Evolutionary conservation across 2,113 vertebrate genomes (phyloP).

Genomic region (Microcebus tavaratra): DNA sequence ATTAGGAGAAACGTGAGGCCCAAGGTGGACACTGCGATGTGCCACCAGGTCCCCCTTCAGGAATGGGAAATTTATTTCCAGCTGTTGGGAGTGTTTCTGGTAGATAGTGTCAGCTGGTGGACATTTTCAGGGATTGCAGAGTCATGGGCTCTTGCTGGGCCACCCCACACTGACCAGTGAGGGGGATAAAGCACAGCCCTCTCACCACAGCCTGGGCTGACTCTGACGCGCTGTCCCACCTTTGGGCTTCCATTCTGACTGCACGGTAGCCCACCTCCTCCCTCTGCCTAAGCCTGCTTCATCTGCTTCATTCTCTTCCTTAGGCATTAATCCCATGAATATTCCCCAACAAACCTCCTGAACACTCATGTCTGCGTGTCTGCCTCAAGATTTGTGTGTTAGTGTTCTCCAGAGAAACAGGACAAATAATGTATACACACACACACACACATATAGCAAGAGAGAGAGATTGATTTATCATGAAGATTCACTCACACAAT

Average conservation of each 20-base stretch:
- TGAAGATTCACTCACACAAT: background rate
- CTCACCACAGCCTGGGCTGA: background rate
- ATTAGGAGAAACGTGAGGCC: background rate
- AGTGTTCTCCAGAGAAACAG: too few species aligned
- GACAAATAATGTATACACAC: background rate
- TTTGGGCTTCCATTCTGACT: background rate
- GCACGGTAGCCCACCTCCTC: background rate
- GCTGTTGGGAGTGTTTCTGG: background rate
- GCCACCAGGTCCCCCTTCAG: background rate
- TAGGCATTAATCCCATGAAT: background rate
- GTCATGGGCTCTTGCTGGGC: background rate
- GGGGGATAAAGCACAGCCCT: background rate
- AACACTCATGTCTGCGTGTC: background rate
- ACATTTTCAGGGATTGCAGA: background rate
- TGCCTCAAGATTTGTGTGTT: background rate
- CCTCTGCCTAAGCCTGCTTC: background rate
- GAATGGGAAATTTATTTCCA: background rate
- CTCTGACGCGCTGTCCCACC: background rate
- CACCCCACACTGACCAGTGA: background rate
- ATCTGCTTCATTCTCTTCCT: background rate
- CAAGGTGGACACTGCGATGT: background rate
- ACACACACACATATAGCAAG: too few species aligned
- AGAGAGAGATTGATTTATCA: background rate
- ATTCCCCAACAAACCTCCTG: background rate
- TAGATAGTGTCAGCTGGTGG: background rate